Evolutionary conservation across 2,888 invertebrate species (phyloP), one percentile per base, ranked within the genome.

Genomic region (Gortyna flavago): DNA sequence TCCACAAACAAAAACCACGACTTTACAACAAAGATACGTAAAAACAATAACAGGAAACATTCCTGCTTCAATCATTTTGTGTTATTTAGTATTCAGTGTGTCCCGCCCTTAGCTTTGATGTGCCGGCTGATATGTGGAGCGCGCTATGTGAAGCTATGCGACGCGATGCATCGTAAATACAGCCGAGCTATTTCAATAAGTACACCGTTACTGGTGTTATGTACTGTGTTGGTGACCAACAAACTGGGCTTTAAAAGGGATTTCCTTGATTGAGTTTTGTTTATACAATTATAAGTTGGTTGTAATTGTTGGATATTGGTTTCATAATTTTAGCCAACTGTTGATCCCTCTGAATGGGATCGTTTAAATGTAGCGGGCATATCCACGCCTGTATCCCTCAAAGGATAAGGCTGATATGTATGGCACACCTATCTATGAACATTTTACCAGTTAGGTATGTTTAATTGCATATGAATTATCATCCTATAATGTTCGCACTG

Each of bases 121-220:
- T 86, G 62, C 78, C 88, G 82, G 59, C 72, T 64, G 87, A 87
- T 86, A 87, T 83, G 85, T 87, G 68, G 88, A 77, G 80, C 85
- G 87, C 38, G 67, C 75, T 29, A 83, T 86, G 88, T 79, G 86
- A 73, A 41, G 73, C 84, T 84, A 88, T 81, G 86, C 69, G 68
- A 29, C 25, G 75, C 86, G 71, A 79, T 86, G 84, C 84, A 72
- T 83, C 75, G 65, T 71, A 70, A 83, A 85, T 71, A 86, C 59
- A 41, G 44, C 25, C 41, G 29, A 72, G 41, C 21, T 54, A 70
- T 71, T 75, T 61, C 75, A 75, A 72, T 75, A 72, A 76, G 35
- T 73, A 65, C 82, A 79, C 79, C 86, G 75, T 86, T 79, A 86
- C 35, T 38, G 79, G 62, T 67, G 13, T 72, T 51, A 21, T 57